Evolutionary conservation across 2,888 invertebrate genomes (phyloP), one percentile per base, ranked within the genome.

Genomic region (Ormyrus rosae): DNA sequence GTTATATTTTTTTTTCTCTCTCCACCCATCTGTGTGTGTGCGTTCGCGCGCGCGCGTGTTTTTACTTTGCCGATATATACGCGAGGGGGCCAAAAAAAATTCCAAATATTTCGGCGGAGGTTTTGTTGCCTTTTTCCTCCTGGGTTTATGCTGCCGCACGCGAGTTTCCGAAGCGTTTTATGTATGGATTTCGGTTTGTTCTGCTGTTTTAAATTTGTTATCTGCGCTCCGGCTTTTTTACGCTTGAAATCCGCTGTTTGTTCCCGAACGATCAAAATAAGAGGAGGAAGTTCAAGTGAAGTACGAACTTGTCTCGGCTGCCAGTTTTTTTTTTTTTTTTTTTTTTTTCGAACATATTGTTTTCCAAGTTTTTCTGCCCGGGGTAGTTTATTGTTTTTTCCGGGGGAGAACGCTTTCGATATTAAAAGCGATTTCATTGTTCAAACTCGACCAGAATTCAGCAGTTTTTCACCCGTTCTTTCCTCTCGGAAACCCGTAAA

Each of bases 1-100:
- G 67, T 19, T 48, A n/a, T 48, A 7, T 46, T 51, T 75, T 45
- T 13, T 11, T 77, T 9, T 68, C 11, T 61, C 56, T 50, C n/a
- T 53, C 34, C 34, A 4, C 4, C 34, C 11, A 50, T 60, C 11
- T 50, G 6, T 55, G 48, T 19, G 19, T 19, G 19, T 19, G 2
- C 0, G 19, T 2, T 1, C 19, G 19, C 34, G 34, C 34, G 34
- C 48, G 64, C 61, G 53, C 6, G 13, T 60, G 11, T 7, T 51
- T 13, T 9, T 65, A 51, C 34, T 71, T 58, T n/a, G n/a, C 5
- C 19, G 50, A 46, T 69, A 69, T 34, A 34, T 51, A 70, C 48
- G 55, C 60, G 53, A 9, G n/a, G 45, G 53, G 53, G 65, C 7
- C 1, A 19, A 34, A 34, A 34, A 34, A 63, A 10, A 63, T 69